These are phyloP conservation scores for Aspidiotus destructor DNA, from an alignment of 2,888 invertebrate genomes.

Conservation along the genomic window DNA sequence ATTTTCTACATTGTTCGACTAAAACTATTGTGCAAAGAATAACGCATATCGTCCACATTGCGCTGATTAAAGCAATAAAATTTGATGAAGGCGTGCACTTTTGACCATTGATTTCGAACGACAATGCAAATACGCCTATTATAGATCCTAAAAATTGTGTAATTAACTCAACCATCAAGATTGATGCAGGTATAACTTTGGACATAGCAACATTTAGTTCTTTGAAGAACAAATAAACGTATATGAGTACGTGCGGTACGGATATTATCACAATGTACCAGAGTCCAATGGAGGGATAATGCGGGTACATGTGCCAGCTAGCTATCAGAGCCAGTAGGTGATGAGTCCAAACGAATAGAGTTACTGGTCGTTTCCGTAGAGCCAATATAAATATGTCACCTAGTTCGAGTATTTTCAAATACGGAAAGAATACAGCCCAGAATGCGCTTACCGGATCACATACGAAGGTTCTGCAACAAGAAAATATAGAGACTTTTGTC, in stretches of 20 bases:
- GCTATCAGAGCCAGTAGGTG: conserved; percentile 17
- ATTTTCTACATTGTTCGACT: too few species aligned
- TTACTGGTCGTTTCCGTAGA: conserved; percentile 19
- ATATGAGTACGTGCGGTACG: conserved; percentile 17
- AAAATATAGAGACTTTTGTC: background rate
- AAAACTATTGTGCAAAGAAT: too few species aligned
- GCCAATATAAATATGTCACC: conserved; percentile 20
- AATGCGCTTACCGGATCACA: conserved; percentile 3
- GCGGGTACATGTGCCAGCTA: conserved; percentile 19
- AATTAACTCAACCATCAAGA: conserved; percentile 8
- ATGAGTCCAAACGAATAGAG: conserved; percentile 18
- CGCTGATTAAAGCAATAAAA: too few species aligned
- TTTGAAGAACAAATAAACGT: conserved; percentile 5
- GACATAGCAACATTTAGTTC: conserved; percentile 2
- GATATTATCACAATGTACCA: conserved; percentile 16
- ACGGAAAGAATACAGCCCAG: conserved; percentile 18
- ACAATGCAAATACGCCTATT: conserved; percentile 1
- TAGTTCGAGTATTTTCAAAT: conserved; percentile 27
- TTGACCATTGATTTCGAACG: too few species aligned
- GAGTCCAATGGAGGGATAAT: conserved; percentile 17
- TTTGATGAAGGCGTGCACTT: too few species aligned
- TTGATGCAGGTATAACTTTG: background rate
- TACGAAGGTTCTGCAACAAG: conserved; percentile 12
- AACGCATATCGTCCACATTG: too few species aligned
- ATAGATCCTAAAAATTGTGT: conserved; percentile 6